Conservation (phyloP, 2,797 vertebrate species). For the Carcharodon carcharias region DNA sequence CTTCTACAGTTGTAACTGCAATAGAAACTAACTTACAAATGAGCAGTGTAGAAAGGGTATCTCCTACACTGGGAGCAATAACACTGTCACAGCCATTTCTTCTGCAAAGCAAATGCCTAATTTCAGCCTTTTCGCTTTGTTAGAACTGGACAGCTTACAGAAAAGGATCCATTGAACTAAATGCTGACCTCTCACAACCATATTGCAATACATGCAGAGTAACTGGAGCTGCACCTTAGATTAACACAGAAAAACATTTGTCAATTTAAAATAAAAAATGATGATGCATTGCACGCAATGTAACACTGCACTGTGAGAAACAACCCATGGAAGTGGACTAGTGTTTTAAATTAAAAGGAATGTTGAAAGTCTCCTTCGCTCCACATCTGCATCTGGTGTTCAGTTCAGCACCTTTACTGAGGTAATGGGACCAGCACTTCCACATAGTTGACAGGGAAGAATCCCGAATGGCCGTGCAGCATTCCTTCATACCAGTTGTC, state of each 20-base stretch:
- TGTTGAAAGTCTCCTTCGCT: constrained; percentile 13
- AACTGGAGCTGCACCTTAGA: constrained; percentile 11
- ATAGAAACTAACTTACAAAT: background rate
- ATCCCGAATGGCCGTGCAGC: constrained; percentile 87
- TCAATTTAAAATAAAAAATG: constrained; percentile 34
- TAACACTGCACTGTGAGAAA: constrained; percentile 36
- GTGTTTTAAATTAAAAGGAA: constrained; percentile 37
- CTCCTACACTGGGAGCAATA: background rate
- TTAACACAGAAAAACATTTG: constrained; percentile 15
- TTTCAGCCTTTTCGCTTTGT: background rate
- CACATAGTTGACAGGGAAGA: constrained; percentile 97
- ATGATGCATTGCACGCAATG: constrained; percentile 26
- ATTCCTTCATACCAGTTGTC: constrained; percentile 99
- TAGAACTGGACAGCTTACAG: background rate
- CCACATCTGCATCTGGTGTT: background rate
- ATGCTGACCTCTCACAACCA: constrained; percentile 23
- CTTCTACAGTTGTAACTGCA: background rate
- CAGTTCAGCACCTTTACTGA: constrained; percentile 61
- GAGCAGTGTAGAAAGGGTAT: background rate
- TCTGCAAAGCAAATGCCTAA: background rate
- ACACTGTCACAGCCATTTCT: constrained; percentile 7
- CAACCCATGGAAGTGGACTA: constrained; percentile 37
- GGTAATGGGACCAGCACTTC: constrained; percentile 86
- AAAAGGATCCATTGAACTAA: background rate
- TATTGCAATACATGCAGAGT: background rate